Evolutionary conservation across 2,888 invertebrate species (phyloP), one percentile per base, ranked within the genome.

Genomic region (Caenorhabditis japonica): DNA sequence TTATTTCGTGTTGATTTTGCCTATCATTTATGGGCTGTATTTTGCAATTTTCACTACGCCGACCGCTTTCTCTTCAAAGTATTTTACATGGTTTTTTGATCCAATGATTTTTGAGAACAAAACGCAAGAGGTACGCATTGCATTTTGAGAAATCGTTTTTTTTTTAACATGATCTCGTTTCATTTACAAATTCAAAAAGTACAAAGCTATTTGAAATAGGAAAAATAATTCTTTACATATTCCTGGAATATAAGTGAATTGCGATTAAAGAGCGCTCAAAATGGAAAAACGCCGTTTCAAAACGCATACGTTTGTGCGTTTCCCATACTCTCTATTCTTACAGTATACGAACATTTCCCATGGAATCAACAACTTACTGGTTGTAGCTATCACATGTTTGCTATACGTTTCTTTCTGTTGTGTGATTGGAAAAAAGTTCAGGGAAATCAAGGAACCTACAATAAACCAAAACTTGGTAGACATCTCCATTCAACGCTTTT

Each of bases 341-440:
- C 55, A 68, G 68, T 73, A 73, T 46, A 33, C 68, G 38, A 73
- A 73, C 56, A 30, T 51, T 17, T 56, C 73, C 0, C 73, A 73
- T 25, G 55, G 55, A 33, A 60, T 61, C 51, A 73, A 73, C 34
- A 73, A 73, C 44, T 30, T 68, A 0, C 39, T 73, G 5, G 60
- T 73, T 7, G 73, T 73, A 13, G 66, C 60, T 38, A 56, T 61
- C 44, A 73, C 73, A 0, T 68, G 68, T 33, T 34, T 58, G 4
- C 51, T 73, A 1, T 73, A 73, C 36, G 52, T 43, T 4, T 58
- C 46, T 4, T 49, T 73, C 15, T 73, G 51, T 49, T 66, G 52
- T 17, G 60, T 73, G 2, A 53, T 73, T 7, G 44, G 44, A 0
- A 39, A 52, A 23, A 72, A 72, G 34, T 51, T 72, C 17, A 43